Evolutionary conservation across 2,888 invertebrate species (phyloP).

Genomic region (Leptogaster cylindrica): DNA sequence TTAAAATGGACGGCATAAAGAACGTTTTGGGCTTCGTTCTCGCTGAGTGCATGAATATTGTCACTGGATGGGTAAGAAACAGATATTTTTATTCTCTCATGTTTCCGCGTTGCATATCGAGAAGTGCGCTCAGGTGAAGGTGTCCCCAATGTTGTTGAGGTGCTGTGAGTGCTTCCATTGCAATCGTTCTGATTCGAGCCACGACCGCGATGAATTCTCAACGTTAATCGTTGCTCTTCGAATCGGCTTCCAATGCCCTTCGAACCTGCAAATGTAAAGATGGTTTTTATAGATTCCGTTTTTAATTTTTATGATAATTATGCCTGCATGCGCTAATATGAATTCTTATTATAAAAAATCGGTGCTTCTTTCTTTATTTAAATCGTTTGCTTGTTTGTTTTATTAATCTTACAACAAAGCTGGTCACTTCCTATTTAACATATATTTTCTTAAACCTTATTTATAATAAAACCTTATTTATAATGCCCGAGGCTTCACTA

Average conservation of each 20-base stretch:
- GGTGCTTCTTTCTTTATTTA: too few relatives aligned
- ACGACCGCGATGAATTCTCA: constrained; percentile 88
- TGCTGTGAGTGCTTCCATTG: constrained; percentile 73
- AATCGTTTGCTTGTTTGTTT: too few relatives aligned
- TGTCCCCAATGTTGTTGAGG: constrained; percentile 70
- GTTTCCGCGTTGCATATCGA: constrained; percentile 70
- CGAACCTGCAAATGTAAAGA: constrained; percentile 65
- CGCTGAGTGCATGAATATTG: constrained; percentile 64
- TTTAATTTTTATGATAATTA: too few relatives aligned
- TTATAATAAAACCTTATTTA: too few relatives aligned
- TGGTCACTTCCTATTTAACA: too few relatives aligned
- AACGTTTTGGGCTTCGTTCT: constrained; percentile 57
- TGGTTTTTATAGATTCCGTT: too few relatives aligned
- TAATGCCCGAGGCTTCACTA: too few relatives aligned
- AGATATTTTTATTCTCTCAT: constrained; percentile 84
- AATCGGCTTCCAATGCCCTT: constrained; percentile 77
- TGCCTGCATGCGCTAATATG: too few relatives aligned
- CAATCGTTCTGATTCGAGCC: constrained; percentile 69
- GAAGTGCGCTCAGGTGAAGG: constrained; percentile 69
- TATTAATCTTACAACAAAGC: too few relatives aligned
- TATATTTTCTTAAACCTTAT: too few relatives aligned
- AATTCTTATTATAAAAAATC: too few relatives aligned
- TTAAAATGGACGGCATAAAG: constrained; percentile 74
- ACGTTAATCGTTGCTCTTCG: constrained; percentile 87
- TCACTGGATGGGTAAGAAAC: constrained; percentile 85